Evolutionary conservation across 2,888 invertebrate genomes (phyloP), one percentile per base, ranked within the genome.

Genomic region (Caenorhabditis sp.): DNA sequence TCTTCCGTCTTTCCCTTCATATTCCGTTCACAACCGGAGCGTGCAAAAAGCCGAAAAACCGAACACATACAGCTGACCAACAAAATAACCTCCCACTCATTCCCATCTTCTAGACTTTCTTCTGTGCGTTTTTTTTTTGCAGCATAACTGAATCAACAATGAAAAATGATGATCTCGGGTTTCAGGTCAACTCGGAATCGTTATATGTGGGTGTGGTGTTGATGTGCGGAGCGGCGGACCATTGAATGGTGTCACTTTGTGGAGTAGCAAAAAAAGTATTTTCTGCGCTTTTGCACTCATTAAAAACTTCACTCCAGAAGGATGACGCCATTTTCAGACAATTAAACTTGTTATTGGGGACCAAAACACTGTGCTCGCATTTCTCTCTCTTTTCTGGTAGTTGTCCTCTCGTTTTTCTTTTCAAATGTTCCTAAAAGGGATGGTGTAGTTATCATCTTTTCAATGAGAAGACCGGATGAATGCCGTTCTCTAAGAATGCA

Each of bases 151-250:
- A 77, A 56, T 72, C 64, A 70, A 79, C 79, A 64, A 38, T 79
- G 79, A 70, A 79, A 79, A 72, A 26, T 7, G 79, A 79, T 79
- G 79, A 61, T 79, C 70, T 79, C 79, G 70, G 47, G 49, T 79
- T 79, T 79, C 79, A 31, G 68, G 79, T 79, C 79, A 70, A 70
- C 68, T 68, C 66, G 49, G 26, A 61, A 59, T 79, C 26, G 64
- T 70, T 70, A 56, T 70, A 58, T 58, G 79, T 70, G 79, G 79
- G 79, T 79, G 79, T 70, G 59, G 35, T 70, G 70, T 68, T 68
- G 68, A 68, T 68, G 68, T 68, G n/a, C 38, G 35, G 38, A 61
- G 31, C 31, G n/a, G n/a, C 38, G 38, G 38, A 38, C 38, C 51
- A 41, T n/a, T 24, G 16, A n/a, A 66, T 79, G 79, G 79, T 79